phyloP scores from a whole-genome alignment of 2,797 vertebrate genomes.

The Chlorospingus semifuscus region DNA sequence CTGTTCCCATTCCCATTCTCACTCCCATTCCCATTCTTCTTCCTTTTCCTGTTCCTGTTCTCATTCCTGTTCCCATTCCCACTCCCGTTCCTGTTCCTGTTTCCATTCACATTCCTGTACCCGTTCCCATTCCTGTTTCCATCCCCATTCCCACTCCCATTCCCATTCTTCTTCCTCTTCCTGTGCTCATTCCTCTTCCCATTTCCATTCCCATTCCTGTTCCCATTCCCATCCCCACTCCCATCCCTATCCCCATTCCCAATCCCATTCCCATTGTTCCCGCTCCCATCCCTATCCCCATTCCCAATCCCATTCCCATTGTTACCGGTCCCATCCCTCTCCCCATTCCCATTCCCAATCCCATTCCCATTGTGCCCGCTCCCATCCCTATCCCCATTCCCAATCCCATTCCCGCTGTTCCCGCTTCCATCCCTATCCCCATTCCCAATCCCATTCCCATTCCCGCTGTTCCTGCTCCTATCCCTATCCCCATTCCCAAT shows the following conservation, averaged over 20 bases:
- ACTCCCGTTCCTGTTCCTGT: fast-evolving
- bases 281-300: not conserved
- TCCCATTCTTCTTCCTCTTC: not conserved
- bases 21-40: too few species aligned
- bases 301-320: fast-evolving
- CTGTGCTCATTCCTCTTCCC: too few species aligned
- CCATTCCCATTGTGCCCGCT: fast-evolving
- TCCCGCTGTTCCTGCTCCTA: too few species aligned
- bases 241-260: too few species aligned
- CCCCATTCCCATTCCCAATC: too few species aligned
- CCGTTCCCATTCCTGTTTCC: not conserved
- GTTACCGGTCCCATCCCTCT: not conserved
- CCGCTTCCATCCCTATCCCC: not conserved
- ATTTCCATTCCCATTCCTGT: too few species aligned
- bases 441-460: fast-evolving
- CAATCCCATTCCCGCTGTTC: fast-evolving
- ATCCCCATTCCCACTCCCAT: not conserved
- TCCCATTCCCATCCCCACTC: too few species aligned
- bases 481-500: not conserved
- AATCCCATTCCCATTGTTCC: too few species aligned
- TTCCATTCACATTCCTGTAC: fast-evolving
- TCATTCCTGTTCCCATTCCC: not conserved
- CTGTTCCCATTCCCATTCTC: too few species aligned
- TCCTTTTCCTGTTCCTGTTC: too few species aligned
- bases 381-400: not conserved